phyloP scores from a whole-genome alignment of 2,888 invertebrate species.

The Pyrgus malvae region DNA sequence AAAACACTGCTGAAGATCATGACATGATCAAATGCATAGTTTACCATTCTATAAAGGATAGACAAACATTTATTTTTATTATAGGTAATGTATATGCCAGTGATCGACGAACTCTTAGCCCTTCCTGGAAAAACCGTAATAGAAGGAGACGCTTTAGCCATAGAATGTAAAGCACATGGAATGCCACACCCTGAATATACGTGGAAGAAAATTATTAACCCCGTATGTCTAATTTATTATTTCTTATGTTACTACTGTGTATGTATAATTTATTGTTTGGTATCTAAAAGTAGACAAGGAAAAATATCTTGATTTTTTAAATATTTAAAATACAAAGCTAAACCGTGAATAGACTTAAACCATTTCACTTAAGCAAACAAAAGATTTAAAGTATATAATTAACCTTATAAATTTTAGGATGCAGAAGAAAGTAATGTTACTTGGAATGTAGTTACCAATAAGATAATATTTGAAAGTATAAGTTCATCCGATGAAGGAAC shows the following conservation, averaged over 20 bases:
- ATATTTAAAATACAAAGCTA: too few relatives aligned
- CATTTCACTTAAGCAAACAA: too few relatives aligned
- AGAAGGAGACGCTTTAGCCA: slow-evolving; percentile 44
- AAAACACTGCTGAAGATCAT: too few relatives aligned
- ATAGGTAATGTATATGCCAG: slow-evolving; percentile 57
- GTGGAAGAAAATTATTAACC: slow-evolving; percentile 62
- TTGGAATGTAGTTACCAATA: slow-evolving; percentile 49
- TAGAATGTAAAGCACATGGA: slow-evolving; percentile 60
- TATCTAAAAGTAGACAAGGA: too few relatives aligned
- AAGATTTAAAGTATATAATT: too few relatives aligned
- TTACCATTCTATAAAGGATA: too few relatives aligned
- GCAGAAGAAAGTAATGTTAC: slow-evolving; percentile 36
- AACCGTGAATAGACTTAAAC: too few relatives aligned
- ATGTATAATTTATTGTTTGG: too few relatives aligned
- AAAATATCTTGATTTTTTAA: too few relatives aligned
- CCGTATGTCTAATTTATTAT: too few relatives aligned
- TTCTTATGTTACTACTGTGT: too few relatives aligned
- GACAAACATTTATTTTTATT: too few relatives aligned
- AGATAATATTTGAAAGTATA: slow-evolving; percentile 49
- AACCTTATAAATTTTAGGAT: slow-evolving; percentile 25
- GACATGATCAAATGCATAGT: neutral
- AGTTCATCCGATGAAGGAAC: slow-evolving; percentile 51
- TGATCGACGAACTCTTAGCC: slow-evolving; percentile 47
- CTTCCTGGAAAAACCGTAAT: slow-evolving; percentile 44
- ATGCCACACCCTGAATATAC: slow-evolving; percentile 53